Conservation (phyloP, 2,888 invertebrate genomes). For the Lysandra bellargus region DNA sequence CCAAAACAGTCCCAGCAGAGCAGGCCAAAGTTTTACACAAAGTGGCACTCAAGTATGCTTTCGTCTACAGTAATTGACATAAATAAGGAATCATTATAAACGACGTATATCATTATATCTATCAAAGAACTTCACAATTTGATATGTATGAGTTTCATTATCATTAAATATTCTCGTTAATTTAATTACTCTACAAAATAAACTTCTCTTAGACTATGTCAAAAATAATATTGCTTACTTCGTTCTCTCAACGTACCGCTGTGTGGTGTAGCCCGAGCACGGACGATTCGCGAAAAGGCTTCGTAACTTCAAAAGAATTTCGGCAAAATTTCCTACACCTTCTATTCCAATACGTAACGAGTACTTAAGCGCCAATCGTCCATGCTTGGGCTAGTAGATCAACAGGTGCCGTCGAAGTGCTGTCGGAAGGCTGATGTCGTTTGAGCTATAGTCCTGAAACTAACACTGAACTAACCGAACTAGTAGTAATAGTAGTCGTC, state of each 20-base stretch:
- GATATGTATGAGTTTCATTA: constrained; percentile 72
- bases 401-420: constrained; percentile 27
- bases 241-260: constrained; percentile 6
- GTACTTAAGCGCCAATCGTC: neutral
- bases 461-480: constrained; percentile 34
- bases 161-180: constrained; percentile 42
- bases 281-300: neutral
- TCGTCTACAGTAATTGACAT: constrained; percentile 72
- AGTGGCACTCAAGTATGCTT: constrained; percentile 34
- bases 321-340: neutral
- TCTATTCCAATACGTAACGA: neutral
- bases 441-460: constrained; percentile 32
- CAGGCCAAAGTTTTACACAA: neutral
- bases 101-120: constrained; percentile 54
- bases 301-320: neutral
- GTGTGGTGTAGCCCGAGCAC: neutral
- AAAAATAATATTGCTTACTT: constrained; percentile 56
- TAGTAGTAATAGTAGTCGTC: constrained; percentile 48
- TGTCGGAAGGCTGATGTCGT: constrained; percentile 31
- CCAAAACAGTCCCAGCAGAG: neutral
- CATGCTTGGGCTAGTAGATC: neutral
- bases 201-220: constrained; percentile 53
- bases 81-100: constrained; percentile 76
- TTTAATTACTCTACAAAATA: constrained; percentile 54
- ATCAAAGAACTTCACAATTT: constrained; percentile 62